Base-by-base conservation (phyloP, 2,113 vertebrate species). In the Protobothrops flavoviridis region DNA sequence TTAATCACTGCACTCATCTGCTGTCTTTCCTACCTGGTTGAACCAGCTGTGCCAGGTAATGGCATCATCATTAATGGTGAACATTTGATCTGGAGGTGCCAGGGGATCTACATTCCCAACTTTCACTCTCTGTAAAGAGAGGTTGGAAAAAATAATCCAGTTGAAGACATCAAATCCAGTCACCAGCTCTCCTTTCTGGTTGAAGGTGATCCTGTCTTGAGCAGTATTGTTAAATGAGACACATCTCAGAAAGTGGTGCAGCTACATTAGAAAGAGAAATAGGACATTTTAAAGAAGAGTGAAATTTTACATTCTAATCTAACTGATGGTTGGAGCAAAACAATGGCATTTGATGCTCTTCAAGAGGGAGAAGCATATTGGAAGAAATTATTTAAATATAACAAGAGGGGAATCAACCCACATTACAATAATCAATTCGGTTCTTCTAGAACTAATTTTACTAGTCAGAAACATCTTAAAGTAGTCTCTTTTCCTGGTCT, bases 41-140 rank as follows among this genome's bases (percentile, higher is more conserved):
- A 92, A 92, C 56, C 56, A 92, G 5, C 57, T 88, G 11, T 92
- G 43, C 91, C 91, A 92, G 33, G 26, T 87, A 64, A 92, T 92
- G 45, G 29, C 85, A 52, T 52, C 39, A 9, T 92, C 91, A 52
- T 48, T n/a, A 29, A 92, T 61, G 11, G 29, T 64, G 2, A 92
- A 92, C 61, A 48, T 21, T 39, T 15, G 29, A n/a, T 39, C 57
- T 64, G 39, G 4, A 39, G n/a, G 45, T 26, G 56, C 56, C 45
- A 17, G 43, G 26, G 39, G 39, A 48, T 91, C 20, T 11, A 91
- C 43, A 8, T 15, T 59, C 12, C 91, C 91, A 91, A 91, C 81
- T n/a, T 59, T 91, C 43, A 61, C 55, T 21, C 43, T n/a, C 0
- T 61, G 39, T 33, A 91, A 48, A 20, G 85, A 87, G 45, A 87